Conservation (phyloP, 2,797 vertebrate genomes). For the Epinephelus coioides region DNA sequence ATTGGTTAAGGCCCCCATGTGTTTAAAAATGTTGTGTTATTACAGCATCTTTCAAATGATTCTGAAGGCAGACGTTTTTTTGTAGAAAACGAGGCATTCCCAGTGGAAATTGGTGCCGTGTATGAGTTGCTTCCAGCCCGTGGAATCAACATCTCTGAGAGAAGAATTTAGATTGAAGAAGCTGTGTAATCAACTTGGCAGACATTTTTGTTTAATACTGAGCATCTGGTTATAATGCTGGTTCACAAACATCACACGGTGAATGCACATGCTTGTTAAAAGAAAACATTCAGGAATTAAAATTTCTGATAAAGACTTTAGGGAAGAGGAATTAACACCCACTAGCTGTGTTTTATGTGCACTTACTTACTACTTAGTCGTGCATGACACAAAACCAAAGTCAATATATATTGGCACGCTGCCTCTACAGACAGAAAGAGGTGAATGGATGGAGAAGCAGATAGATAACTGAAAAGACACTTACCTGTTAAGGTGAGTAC, state of each 20-base stretch:
- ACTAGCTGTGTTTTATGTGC: neutral
- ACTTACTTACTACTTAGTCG: neutral
- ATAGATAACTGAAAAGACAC: constrained; percentile 30
- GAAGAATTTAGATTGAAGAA: constrained; percentile 16
- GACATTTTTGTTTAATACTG: constrained; percentile 34
- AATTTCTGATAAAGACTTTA: neutral
- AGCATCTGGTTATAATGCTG: constrained; percentile 28
- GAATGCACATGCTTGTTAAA: neutral
- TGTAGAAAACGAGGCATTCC: constrained; percentile 32
- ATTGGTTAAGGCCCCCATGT: constrained; percentile 15
- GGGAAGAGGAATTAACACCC: neutral
- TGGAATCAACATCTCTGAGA: constrained; percentile 32
- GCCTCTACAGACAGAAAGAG: neutral
- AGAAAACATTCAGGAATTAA: constrained; percentile 2
- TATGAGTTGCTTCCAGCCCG: constrained; percentile 35
- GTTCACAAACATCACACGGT: constrained; percentile 13
- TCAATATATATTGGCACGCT: neutral
- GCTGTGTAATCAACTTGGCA: constrained; percentile 28
- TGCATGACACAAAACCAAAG: constrained; percentile 9
- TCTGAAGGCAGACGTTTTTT: constrained; percentile 16
- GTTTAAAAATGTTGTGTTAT: constrained; percentile 24
- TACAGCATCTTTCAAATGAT: constrained; percentile 41
- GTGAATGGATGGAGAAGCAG: neutral
- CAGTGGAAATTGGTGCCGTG: constrained; percentile 31
- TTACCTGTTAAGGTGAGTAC: constrained; percentile 54